Conservation (phyloP, 2,797 vertebrate species). For the Pogoniulus pusillus region DNA sequence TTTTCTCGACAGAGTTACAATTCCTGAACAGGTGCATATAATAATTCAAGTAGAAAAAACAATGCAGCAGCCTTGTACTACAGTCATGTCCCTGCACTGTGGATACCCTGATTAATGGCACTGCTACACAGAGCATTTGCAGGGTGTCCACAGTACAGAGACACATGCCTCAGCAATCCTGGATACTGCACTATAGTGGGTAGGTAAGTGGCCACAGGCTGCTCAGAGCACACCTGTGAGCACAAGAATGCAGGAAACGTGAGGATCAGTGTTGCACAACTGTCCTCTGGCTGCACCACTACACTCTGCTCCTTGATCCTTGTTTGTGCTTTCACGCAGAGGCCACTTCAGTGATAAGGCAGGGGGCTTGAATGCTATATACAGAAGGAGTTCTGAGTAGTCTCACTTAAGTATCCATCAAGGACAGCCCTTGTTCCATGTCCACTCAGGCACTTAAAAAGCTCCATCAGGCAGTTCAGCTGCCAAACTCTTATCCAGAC, state of each 20-base stretch:
- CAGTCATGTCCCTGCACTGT: not conserved
- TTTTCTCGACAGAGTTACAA: not conserved
- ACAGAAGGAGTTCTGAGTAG: too few relatives aligned
- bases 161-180: not conserved
- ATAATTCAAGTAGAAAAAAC: conserved; percentile 10
- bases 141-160: not conserved
- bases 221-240: not conserved
- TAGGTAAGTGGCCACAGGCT: not conserved
- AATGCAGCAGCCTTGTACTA: not conserved
- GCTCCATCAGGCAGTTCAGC: not conserved
- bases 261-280: not conserved
- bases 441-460: not conserved
- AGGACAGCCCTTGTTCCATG: not conserved
- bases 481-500: not conserved
- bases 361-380: not conserved
- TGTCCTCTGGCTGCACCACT: not conserved
- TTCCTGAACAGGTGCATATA: not conserved
- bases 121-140: not conserved
- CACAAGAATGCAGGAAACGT: not conserved
- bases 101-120: not conserved
- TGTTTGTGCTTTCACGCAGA: fast-evolving
- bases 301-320: not conserved
- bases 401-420: too few relatives aligned
- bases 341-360: not conserved
- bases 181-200: not conserved